Evolutionary conservation across 2,113 vertebrate species (phyloP), one percentile per base, ranked within the genome.

Genomic region (Hippocampus comes): DNA sequence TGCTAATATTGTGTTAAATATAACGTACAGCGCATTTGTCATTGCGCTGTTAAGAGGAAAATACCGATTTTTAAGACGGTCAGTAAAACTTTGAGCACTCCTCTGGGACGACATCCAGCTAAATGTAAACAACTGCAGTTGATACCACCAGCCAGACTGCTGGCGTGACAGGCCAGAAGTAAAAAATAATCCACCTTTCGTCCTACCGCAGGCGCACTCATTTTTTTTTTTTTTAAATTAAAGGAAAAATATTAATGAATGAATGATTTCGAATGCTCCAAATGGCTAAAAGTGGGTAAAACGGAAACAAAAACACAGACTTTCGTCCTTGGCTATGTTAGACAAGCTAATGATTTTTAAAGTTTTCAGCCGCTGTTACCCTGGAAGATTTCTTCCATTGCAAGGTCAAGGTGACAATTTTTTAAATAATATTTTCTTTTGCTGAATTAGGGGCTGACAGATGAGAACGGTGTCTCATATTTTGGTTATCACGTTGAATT

Each of bases 81-180:
- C 67, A 87, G 80, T 82, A 78, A 80, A 85, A 84, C 78, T 60
- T 70, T 76, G 77, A 86, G 69, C 60, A 9, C 21, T 38, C 68
- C 78, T 67, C 46, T 9, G 78, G 79, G 84, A 83, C 71, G 75
- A 67, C 71, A 70, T 77, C 75, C 55, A 69, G 73, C 73, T 87
- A 88, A 89, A 86, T 83, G 83, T 87, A 81, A 86, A 86, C 88
- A 88, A 72, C 81, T 88, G 82, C 75, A 80, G 82, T 78, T 85
- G 87, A 88, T 77, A 84, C 84, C 85, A 85, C 71, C 79, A 73
- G 41, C 80, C 75, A 81, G 74, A 83, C 75, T 67, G 27, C 2
- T 82, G 75, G 76, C 56, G 64, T 51, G 64, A 66, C 60, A 9
- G 57, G 71, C 27, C 59, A 34, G 15, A 34, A 34, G 15, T 61